Base-by-base conservation (phyloP, 2,113 vertebrate species). In the Melanostigma gelatinosum region DNA sequence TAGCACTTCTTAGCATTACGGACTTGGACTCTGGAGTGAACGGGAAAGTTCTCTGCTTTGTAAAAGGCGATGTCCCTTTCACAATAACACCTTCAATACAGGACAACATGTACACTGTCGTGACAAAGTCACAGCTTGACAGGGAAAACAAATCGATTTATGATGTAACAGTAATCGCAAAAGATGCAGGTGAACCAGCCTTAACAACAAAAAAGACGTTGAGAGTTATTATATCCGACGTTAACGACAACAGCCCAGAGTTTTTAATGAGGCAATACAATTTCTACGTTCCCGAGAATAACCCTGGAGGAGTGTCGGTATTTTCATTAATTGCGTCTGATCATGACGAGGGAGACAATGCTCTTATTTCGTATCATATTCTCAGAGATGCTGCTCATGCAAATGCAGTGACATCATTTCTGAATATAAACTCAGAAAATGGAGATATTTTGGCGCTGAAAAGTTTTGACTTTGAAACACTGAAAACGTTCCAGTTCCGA, bases 231-330 rank as follows among this genome's bases (percentile, higher is more conserved):
- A 69, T 95, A 40, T 89, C 92, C 34, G 94, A 95, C 52, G 58
- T 93, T 7, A 92, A 92, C 29, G 91, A 92, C 4, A 91, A 92
- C 63, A 82, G 78, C 0, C 91, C 91, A 22, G 40, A 69, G 10
- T 93, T 93, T 75, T 66, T 32, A 16, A 46, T 24, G 12, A 73
- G 52, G 5, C 72, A 12, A 6, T 85, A 86, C 11, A 64, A 85
- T 24, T 66, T 93, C 16, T 93, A 90, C 52, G 42, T 94, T 15
- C 3, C 64, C 1, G 94, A 94, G 68, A 94, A 93, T 72, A 94
- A 93, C 24, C 3, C 38, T 0, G 50, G 90, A 1, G 91, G 91
- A 0, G 36, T 13, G 6, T 87, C 76, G 0, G 65, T 94, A 8
- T 91, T 90, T 48, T 85, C 88, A 13, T 58, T 94, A 22, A 84